Conservation (phyloP, 64 coral and sea anemone species). For the Catalaphyllia jardinei region DNA sequence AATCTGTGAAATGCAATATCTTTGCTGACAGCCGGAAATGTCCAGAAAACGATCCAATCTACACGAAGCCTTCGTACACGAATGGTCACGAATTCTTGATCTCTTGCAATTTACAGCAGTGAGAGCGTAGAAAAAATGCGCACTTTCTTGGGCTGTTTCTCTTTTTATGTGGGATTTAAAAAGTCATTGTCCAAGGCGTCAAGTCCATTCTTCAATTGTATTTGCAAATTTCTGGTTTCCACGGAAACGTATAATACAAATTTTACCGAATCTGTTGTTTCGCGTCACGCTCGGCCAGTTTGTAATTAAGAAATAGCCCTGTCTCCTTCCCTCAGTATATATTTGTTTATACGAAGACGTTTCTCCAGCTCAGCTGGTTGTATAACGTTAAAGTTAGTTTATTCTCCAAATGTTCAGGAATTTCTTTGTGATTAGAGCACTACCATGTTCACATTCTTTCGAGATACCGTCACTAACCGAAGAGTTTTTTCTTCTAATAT, state of each 20-base stretch:
- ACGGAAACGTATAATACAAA: not conserved
- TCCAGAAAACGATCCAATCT: not conserved
- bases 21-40: constrained; percentile 7
- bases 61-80: not conserved
- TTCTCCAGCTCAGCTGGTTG: not conserved
- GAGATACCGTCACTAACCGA: not conserved
- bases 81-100: not conserved
- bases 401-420: not conserved
- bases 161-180: constrained; percentile 10
- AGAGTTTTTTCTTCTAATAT: not conserved
- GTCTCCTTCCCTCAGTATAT: not conserved
- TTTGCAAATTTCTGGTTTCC: not conserved
- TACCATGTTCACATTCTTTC: not conserved
- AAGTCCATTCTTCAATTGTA: not conserved
- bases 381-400: not conserved
- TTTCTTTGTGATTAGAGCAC: not conserved
- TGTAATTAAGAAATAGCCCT: not conserved
- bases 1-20: not conserved
- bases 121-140: not conserved
- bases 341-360: not conserved
- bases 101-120: not conserved
- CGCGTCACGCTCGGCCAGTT: not conserved
- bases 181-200: not conserved
- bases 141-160: not conserved
- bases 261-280: not conserved